Evolutionary conservation across 2,888 invertebrate genomes (phyloP).

Genomic region (Melanostoma scalare): DNA sequence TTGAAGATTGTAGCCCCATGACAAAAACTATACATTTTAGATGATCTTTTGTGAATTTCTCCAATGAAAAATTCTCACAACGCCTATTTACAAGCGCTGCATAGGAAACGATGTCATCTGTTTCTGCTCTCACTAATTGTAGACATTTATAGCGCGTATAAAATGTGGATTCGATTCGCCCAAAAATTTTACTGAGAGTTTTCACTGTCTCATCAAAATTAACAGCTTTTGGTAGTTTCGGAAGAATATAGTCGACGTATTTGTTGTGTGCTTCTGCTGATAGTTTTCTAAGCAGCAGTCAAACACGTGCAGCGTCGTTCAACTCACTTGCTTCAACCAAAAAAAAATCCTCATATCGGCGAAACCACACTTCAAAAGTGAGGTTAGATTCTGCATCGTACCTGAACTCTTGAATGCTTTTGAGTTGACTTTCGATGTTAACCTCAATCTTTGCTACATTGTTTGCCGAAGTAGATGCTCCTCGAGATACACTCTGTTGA

Average conservation of each 20-base stretch:
- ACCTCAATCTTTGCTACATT: too few relatives aligned
- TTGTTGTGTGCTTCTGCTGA: not conserved
- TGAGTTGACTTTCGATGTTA: too few relatives aligned
- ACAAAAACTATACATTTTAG: slow-evolving; percentile 28
- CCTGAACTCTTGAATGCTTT: too few relatives aligned
- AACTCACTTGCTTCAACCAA: slow-evolving; percentile 9
- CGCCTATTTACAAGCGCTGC: slow-evolving; percentile 13
- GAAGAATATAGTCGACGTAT: slow-evolving; percentile 14
- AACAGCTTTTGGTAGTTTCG: slow-evolving; percentile 4
- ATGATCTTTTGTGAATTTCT: slow-evolving; percentile 36
- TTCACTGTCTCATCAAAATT: slow-evolving; percentile 5
- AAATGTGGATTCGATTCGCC: slow-evolving; percentile 17
- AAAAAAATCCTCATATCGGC: not conserved
- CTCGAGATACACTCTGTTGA: too few relatives aligned
- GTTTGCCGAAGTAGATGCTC: too few relatives aligned
- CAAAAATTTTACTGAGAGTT: slow-evolving; percentile 12
- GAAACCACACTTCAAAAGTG: too few relatives aligned
- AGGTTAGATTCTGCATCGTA: too few relatives aligned
- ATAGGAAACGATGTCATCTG: slow-evolving; percentile 17
- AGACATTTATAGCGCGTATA: slow-evolving; percentile 19
- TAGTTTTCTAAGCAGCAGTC: slow-evolving; percentile 23
- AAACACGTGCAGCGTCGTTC: slow-evolving; percentile 8
- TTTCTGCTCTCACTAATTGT: slow-evolving; percentile 29
- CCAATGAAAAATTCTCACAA: slow-evolving; percentile 47
- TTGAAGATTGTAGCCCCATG: too few relatives aligned